Percentiles rank a stretch among this genome's conserved stretches.
Evolutionary conservation across 2,113 vertebrate genomes (phyloP).

Genomic region (Sturnus vulgaris): DNA sequence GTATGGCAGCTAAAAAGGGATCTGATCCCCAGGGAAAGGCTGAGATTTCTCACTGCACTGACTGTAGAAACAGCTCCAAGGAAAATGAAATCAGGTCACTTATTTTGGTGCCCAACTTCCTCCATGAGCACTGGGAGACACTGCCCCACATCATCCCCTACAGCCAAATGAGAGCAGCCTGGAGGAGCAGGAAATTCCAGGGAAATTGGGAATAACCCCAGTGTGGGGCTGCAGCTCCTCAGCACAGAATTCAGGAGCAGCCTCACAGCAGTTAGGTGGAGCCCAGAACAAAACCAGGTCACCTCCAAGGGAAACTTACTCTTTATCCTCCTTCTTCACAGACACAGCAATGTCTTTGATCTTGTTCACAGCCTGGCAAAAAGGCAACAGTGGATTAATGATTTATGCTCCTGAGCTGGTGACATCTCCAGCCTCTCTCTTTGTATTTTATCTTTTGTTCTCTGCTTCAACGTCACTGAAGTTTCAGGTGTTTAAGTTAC

Average conservation of each 20-base stretch:
- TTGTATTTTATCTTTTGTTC: not conserved
- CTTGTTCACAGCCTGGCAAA: conserved; percentile 85
- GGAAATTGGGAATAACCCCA: not conserved
- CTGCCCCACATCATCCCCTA: not conserved
- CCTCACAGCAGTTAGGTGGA: not conserved
- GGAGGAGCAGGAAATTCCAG: not conserved
- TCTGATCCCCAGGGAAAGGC: not conserved
- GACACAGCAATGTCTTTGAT: conserved; percentile 89
- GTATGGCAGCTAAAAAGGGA: not conserved
- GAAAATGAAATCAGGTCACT: conserved; percentile 4
- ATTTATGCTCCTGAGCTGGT: not conserved
- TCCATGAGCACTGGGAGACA: rapidly evolving
- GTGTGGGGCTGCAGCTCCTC: not conserved
- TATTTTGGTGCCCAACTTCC: not conserved
- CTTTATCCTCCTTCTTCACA: conserved; percentile 88
- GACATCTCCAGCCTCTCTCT: not conserved
- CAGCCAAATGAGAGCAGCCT: not conserved
- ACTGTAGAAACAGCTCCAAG: not conserved
- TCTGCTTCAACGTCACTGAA: not conserved
- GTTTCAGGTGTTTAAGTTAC: not conserved
- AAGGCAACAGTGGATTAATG: conserved; percentile 17
- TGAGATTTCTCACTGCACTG: not conserved
- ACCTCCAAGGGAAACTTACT: conserved; percentile 73
- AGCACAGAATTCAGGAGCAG: not conserved
- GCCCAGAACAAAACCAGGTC: not conserved